Evolutionary conservation across 2,888 invertebrate genomes (phyloP), one percentile per base, ranked within the genome.

Genomic region (Amiota mariae): DNA sequence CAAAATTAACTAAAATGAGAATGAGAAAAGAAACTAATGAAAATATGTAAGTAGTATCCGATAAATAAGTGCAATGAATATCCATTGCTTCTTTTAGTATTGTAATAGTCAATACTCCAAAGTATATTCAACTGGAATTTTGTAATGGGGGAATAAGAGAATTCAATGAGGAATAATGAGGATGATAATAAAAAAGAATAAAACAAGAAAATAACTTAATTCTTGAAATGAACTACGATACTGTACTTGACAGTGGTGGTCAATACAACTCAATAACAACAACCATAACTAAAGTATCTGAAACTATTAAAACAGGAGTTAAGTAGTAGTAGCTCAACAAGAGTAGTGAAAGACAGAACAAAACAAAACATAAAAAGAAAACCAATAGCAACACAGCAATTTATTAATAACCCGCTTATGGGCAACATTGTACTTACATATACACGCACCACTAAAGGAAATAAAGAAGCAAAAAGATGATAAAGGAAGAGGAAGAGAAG

Each of bases 311-410:
- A 54, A 54, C 54, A 54, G 54, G 3, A 54, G 54, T n/a, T n/a
- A 54, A 10, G 54, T n/a, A 54, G 8, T n/a, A 54, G 24, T 24
- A 24, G 24, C 24, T 8, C 8, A 36, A 36, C 54, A 54, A n/a
- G 2, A 54, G 54, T n/a, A 54, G 54, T 10, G 12, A n/a, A 54
- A 54, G 54, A 12, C 4, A 54, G 12, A n/a, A 54, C 24, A 54
- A 51, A 11, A 51, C 20, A 54, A 13, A 15, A 70, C 54, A 15
- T 71, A 59, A 64, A 76, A 64, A 72, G 56, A 73, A 76, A 77
- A 78, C 77, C 79, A 76, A 78, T 36, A 36, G 36, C 36, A 36
- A 36, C 36, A 6, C 72, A 72, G 77, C 75, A 79, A 79, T 73
- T 74, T 73, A 77, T 78, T 79, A 79, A 78, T 78, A 78, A 79